A percentile compares a stretch with the other conserved stretches of the same genome.
Conservation (phyloP, 2,888 invertebrate species). For the Coelogynopora nodosa region DNA sequence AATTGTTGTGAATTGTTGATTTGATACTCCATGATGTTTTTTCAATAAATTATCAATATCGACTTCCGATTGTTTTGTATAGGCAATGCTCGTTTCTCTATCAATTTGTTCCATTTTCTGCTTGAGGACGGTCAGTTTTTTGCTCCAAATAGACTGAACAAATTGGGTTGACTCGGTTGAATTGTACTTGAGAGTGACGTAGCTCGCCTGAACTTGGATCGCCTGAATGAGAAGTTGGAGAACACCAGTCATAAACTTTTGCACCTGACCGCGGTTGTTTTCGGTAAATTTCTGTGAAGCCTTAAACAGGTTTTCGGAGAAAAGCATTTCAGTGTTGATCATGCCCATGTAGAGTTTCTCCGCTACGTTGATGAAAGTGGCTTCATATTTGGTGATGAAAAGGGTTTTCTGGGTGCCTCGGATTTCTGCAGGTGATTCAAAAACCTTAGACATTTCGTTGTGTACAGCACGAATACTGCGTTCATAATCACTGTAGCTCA, state of each 20-base stretch:
- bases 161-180: constrained; percentile 14
- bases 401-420: not conserved
- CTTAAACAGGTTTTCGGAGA: constrained; percentile 34
- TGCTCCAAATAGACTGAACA: constrained; percentile 33
- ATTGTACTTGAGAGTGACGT: constrained; percentile 34
- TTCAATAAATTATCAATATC: constrained; percentile 35
- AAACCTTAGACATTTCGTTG: not conserved
- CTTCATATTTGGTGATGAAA: constrained; percentile 33
- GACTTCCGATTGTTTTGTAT: not conserved
- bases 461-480: constrained; percentile 31
- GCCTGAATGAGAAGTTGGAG: constrained; percentile 26
- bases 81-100: not conserved
- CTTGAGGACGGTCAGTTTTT: constrained; percentile 34
- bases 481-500: constrained; percentile 32
- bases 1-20: constrained; percentile 24
- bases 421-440: not conserved
- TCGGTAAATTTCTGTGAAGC: constrained; percentile 33
- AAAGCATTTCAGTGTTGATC: constrained; percentile 33
- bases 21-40: not conserved
- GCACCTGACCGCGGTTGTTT: constrained; percentile 1
- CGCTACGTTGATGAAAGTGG: constrained; percentile 16
- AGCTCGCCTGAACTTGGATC: constrained; percentile 35
- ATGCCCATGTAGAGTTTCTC: constrained; percentile 33
- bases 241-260: constrained; percentile 36
- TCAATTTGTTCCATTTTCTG: constrained; percentile 39